These are phyloP conservation scores for Doris montereyensis DNA, from an alignment of 2,888 invertebrate genomes.

Conservation along the genomic window DNA sequence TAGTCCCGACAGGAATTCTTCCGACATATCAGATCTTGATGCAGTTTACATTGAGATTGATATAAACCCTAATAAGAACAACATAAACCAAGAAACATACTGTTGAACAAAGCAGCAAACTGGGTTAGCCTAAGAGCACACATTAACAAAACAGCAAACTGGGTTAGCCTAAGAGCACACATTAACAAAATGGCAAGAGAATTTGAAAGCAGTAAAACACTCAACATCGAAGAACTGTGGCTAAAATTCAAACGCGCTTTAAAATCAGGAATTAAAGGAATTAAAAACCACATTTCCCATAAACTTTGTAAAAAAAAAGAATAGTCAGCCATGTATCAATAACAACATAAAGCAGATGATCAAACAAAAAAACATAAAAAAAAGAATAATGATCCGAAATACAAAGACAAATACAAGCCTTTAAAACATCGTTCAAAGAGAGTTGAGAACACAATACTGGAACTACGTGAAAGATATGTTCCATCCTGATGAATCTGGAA, in stretches of 20 bases:
- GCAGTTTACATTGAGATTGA: neutral
- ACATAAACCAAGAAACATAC: neutral
- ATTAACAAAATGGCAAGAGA: neutral
- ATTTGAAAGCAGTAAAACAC: neutral
- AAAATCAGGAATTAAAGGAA: too few relatives aligned
- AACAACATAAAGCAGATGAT: neutral
- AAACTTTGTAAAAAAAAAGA: neutral
- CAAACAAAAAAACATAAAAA: neutral
- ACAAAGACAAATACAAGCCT: neutral
- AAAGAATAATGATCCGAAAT: neutral
- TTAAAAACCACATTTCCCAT: neutral
- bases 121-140: neutral
- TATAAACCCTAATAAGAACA: neutral
- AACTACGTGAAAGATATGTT: neutral
- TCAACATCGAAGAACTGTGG: neutral
- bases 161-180: too few relatives aligned
- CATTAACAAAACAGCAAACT: too few relatives aligned
- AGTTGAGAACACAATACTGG: neutral
- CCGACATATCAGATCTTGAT: neutral
- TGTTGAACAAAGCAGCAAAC: neutral
- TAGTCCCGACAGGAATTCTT: neutral
- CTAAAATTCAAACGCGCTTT: neutral
- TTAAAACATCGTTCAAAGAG: neutral
- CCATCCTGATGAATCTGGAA: neutral
- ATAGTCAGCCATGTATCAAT: neutral